A percentile compares a stretch with the other conserved stretches of the same genome.
These are phyloP conservation scores for Eupithecia vulgata DNA, from an alignment of 2,888 invertebrate genomes.

Conservation along the genomic window DNA sequence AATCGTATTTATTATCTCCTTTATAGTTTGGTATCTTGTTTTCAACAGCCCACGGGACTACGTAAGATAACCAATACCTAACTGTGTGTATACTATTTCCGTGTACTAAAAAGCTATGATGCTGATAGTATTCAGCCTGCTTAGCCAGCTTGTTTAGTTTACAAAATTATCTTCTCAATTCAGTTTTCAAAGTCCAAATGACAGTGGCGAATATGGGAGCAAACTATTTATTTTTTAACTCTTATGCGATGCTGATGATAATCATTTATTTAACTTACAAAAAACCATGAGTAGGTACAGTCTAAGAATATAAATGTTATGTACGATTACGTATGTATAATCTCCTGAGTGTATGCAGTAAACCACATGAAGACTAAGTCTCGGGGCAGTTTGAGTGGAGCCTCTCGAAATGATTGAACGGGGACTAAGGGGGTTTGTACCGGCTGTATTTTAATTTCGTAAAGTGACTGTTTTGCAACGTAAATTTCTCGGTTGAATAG, in stretches of 20 bases:
- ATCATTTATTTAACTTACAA: not conserved
- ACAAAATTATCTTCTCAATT: not conserved
- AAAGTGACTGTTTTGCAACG: constrained; percentile 81
- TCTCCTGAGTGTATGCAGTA: constrained; percentile 58
- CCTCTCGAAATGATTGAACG: constrained; percentile 81
- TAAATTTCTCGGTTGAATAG: constrained; percentile 67
- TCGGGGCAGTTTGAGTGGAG: constrained; percentile 70
- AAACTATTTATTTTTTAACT: not conserved
- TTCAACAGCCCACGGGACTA: constrained; percentile 43
- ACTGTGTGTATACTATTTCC: constrained; percentile 42
- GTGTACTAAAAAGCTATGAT: constrained; percentile 40
- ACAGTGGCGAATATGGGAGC: not conserved
- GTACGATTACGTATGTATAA: constrained; percentile 37
- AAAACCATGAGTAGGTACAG: not conserved
- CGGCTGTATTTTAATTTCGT: constrained; percentile 81
- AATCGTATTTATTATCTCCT: constrained; percentile 57
- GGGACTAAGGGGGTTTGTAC: constrained; percentile 78
- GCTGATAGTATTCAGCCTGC: constrained; percentile 39
- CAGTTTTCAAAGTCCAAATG: not conserved
- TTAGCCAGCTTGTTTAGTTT: not conserved
- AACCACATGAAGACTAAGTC: constrained; percentile 61
- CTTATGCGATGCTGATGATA: too few relatives aligned
- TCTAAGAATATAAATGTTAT: constrained; percentile 24
- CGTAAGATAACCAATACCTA: constrained; percentile 41
- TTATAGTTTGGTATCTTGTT: constrained; percentile 50